phyloP scores from a whole-genome alignment of 1,140 invertebrate species.

The Lanistes nyassanus region DNA sequence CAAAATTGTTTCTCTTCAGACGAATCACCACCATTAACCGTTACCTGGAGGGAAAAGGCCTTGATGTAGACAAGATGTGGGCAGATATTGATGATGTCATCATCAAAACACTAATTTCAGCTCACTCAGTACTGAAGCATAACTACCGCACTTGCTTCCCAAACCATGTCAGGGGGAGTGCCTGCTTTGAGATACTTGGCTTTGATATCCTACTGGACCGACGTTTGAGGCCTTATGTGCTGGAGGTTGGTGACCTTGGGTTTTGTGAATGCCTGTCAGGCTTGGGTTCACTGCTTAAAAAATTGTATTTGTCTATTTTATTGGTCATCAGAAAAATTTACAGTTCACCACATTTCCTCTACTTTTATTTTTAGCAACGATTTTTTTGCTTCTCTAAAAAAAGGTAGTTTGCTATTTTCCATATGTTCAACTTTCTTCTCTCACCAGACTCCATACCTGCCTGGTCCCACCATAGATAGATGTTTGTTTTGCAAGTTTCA shows the following conservation, averaged over 20 bases:
- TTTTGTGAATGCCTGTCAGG: too few relatives aligned
- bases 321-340: too few relatives aligned
- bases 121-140: conserved; percentile 85
- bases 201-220: conserved; percentile 88
- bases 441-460: too few relatives aligned
- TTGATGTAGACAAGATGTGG: conserved; percentile 80
- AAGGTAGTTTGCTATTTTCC: too few relatives aligned
- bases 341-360: neutral
- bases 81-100: conserved; percentile 88
- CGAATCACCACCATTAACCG: conserved; percentile 84
- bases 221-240: conserved; percentile 84
- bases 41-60: conserved; percentile 76
- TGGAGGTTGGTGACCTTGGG: conserved; percentile 75
- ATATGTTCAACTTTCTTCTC: too few relatives aligned
- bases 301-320: too few relatives aligned
- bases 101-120: conserved; percentile 88
- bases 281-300: too few relatives aligned
- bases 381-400: too few relatives aligned
- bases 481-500: too few relatives aligned
- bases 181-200: conserved; percentile 90
- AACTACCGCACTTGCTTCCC: conserved; percentile 90
- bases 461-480: too few relatives aligned
- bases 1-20: conserved; percentile 66
- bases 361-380: neutral
- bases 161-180: conserved; percentile 82